Evolutionary conservation across 2,113 vertebrate genomes (phyloP).

Genomic region (Urocolius indicus): DNA sequence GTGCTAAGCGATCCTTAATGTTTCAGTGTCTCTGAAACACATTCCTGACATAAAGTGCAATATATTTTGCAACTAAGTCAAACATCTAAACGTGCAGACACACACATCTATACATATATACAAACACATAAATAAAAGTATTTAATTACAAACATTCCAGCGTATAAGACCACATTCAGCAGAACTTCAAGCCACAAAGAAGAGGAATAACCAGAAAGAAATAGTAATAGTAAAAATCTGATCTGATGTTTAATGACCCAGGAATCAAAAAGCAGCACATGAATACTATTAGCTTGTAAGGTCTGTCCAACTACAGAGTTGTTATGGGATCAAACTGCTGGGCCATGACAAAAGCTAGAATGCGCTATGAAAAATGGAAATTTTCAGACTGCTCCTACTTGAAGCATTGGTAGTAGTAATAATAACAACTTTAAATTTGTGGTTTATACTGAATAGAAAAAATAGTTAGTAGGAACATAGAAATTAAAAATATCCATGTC

Average conservation of each 20-base stretch:
- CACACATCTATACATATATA: accelerated
- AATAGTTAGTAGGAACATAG: not conserved
- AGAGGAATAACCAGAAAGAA: not conserved
- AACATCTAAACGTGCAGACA: not conserved
- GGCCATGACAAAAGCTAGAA: not conserved
- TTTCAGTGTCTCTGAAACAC: not conserved
- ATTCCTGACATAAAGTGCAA: not conserved
- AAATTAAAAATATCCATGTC: not conserved
- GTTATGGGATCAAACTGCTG: not conserved
- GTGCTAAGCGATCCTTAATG: not conserved
- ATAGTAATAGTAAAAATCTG: not conserved
- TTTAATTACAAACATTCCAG: not conserved
- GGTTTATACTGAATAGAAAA: not conserved
- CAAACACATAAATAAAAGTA: not conserved
- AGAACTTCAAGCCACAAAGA: not conserved
- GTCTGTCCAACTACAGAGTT: not conserved
- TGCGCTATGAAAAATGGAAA: not conserved
- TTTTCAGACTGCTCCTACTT: not conserved
- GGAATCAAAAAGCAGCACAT: not conserved
- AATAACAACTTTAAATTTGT: not conserved
- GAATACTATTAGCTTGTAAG: not conserved
- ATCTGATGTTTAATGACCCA: not conserved
- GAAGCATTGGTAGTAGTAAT: not conserved
- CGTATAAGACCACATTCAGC: not conserved
- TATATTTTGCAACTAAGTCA: not conserved